These are phyloP conservation scores for Drosophila neotestacea DNA, from an alignment of 2,888 invertebrate genomes.

Conservation along the genomic window DNA sequence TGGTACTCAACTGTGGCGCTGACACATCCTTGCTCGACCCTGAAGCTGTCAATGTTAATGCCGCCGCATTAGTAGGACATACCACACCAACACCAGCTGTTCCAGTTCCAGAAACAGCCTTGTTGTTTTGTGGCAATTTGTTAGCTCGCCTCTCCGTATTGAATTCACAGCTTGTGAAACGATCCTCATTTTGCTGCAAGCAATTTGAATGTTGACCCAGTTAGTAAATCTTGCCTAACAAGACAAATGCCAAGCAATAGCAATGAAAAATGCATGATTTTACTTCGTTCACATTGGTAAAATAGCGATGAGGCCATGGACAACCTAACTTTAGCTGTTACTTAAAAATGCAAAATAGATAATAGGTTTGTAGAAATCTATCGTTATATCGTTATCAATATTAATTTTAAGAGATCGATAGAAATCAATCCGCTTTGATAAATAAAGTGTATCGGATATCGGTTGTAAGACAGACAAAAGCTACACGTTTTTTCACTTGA, in stretches of 20 bases:
- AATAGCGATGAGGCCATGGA: neutral
- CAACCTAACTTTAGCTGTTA: neutral
- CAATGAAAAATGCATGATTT: slow-evolving; percentile 6
- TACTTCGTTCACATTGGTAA: neutral
- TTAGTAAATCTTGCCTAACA: slow-evolving; percentile 55
- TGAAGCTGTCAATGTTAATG: slow-evolving; percentile 48
- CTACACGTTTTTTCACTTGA: neutral
- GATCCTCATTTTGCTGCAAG: slow-evolving; percentile 80
- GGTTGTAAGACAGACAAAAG: neutral
- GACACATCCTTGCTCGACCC: slow-evolving; percentile 38
- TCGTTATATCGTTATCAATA: neutral
- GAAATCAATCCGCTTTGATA: neutral
- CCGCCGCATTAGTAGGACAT: slow-evolving; percentile 58
- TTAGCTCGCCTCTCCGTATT: slow-evolving; percentile 30
- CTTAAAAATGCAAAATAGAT: neutral
- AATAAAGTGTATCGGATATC: neutral
- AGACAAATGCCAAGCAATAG: slow-evolving; percentile 46
- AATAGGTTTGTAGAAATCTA: neutral
- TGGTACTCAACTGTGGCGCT: slow-evolving; percentile 58
- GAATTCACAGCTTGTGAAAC: slow-evolving; percentile 72
- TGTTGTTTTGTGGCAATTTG: slow-evolving; percentile 56
- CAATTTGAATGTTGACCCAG: slow-evolving; percentile 23
- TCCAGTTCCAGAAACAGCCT: slow-evolving; percentile 24
- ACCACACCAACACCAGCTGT: slow-evolving; percentile 37
- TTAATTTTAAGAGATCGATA: neutral